Conservation (phyloP, 2,113 vertebrate species). For the Danionella cerebrum region DNA sequence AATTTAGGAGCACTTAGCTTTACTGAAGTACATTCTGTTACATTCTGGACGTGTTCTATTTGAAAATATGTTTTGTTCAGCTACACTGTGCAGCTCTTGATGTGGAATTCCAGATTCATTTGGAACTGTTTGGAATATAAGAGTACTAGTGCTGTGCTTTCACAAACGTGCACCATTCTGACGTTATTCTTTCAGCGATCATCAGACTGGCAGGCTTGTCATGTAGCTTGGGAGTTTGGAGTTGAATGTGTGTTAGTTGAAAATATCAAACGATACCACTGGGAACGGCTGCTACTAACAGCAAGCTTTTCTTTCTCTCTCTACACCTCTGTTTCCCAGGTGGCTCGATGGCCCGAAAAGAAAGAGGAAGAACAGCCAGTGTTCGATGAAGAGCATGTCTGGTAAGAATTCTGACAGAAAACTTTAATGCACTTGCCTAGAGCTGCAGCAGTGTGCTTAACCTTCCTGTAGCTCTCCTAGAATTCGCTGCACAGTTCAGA, state of each 20-base stretch:
- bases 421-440: neutral
- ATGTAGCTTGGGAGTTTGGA: neutral
- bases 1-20: too few species aligned
- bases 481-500: neutral
- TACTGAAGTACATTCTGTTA: too few species aligned
- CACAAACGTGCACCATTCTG: too few species aligned
- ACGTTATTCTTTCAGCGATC: neutral
- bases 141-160: too few species aligned
- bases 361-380: constrained; percentile 98
- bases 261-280: neutral
- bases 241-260: neutral
- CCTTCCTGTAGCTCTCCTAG: neutral
- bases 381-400: constrained; percentile 98
- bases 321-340: constrained; percentile 56
- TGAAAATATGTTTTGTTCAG: too few species aligned
- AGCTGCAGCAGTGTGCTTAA: neutral
- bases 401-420: constrained; percentile 60
- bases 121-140: too few species aligned
- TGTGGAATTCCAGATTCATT: too few species aligned
- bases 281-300: neutral
- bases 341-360: constrained; percentile 95
- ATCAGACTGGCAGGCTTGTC: constrained; percentile 17
- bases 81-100: too few species aligned
- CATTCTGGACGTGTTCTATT: too few species aligned
- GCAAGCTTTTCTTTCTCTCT: neutral